Conservation (phyloP, 2,888 invertebrate species). For the Desoria tigrina region DNA sequence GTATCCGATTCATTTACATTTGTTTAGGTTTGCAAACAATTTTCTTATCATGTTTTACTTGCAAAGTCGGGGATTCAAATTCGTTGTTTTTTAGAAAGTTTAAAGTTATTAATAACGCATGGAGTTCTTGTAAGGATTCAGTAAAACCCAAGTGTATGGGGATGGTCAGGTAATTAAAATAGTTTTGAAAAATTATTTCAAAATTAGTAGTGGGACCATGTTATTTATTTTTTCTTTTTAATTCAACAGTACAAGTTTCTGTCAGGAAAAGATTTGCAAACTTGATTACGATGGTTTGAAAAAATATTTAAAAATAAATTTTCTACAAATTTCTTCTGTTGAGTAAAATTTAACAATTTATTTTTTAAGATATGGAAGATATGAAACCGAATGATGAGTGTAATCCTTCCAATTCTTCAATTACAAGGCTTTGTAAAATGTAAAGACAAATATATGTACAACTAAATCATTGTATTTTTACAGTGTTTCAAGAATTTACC, state of each 20-base stretch:
- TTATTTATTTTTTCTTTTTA: neutral
- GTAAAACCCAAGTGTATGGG: neutral
- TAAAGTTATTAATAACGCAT: neutral
- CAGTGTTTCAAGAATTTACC: no score
- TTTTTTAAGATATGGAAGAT: conserved; percentile 1
- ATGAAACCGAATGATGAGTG: conserved; percentile 64
- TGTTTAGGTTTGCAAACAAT: neutral
- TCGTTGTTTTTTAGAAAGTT: no score
- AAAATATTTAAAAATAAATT: neutral
- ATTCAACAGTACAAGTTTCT: neutral
- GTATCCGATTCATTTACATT: no score
- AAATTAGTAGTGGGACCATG: no score
- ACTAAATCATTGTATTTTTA: no score
- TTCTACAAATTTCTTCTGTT: no score
- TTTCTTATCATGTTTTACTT: neutral
- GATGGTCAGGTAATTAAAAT: neutral
- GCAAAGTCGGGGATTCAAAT: no score
- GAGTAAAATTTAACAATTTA: neutral
- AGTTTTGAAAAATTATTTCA: no score
- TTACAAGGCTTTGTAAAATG: conserved; percentile 1
- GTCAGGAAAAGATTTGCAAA: neutral
- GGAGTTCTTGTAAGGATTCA: neutral
- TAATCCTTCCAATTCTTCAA: neutral
- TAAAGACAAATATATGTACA: no score
- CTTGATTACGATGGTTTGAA: conserved; percentile 3